A percentile compares a stretch with the other conserved stretches of the same genome.
These are phyloP conservation scores for Diacarnus erythraeanus DNA, from an alignment of 37 sponge, comb jelly and placozoan species.

Conservation along the genomic window DNA sequence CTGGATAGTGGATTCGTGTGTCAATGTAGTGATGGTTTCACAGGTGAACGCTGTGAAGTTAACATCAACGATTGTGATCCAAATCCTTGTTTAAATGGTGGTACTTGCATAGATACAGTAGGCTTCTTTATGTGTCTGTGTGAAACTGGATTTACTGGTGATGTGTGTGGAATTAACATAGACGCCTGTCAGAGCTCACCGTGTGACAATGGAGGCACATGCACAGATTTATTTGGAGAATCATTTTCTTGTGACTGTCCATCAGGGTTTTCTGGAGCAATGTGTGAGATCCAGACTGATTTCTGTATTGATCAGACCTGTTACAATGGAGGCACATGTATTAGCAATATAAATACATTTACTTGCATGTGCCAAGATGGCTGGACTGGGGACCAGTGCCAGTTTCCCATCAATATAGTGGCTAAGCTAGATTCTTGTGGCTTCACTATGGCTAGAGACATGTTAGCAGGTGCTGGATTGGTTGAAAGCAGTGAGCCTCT, in stretches of 20 bases:
- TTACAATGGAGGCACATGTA: constrained; percentile 44
- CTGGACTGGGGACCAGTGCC: constrained; percentile 41
- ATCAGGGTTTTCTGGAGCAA: constrained; percentile 31
- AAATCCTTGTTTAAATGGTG: constrained; percentile 37
- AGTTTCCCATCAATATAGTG: constrained; percentile 19
- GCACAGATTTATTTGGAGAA: constrained; percentile 1
- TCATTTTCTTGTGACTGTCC: constrained; percentile 27
- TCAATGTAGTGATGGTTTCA: constrained; percentile 53
- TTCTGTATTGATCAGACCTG: constrained; percentile 32
- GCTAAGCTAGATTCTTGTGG: constrained; percentile 38
- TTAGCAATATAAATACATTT: not conserved
- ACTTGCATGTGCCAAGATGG: constrained; percentile 33
- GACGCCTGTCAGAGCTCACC: constrained; percentile 13
- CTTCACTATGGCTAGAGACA: constrained; percentile 7
- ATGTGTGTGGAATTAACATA: constrained; percentile 6
- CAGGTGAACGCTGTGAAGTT: constrained; percentile 38
- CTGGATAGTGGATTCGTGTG: constrained; percentile 22
- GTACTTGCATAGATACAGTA: constrained; percentile 5
- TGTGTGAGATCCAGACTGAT: constrained; percentile 20
- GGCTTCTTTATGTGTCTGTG: constrained; percentile 23
- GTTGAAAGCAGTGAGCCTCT: not conserved
- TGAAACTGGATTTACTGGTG: constrained; percentile 25
- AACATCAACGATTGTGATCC: constrained; percentile 47
- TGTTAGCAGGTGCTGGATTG: not conserved
- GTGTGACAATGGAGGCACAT: constrained; percentile 41